These are phyloP conservation scores for Acomys russatus DNA, from an alignment of 2,797 vertebrate species.

Conservation along the genomic window DNA sequence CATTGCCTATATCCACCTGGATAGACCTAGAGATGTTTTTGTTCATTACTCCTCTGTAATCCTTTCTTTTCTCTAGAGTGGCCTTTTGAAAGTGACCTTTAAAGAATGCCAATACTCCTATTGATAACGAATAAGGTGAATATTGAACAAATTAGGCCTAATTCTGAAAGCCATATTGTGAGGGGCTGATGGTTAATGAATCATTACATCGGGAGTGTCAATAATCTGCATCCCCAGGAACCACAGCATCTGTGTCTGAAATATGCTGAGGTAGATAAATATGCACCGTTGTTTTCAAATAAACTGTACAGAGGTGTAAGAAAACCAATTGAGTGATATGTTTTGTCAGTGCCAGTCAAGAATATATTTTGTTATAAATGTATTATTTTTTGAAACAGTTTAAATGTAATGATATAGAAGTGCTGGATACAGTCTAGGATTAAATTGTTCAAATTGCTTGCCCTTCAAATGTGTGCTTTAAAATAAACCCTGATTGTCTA, in stretches of 20 bases:
- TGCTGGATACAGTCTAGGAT: neutral
- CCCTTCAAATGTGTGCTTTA: neutral
- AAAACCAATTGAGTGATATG: neutral
- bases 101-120: neutral
- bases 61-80: neutral
- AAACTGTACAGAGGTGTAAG: conserved; percentile 8
- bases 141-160: neutral
- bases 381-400: conserved; percentile 15
- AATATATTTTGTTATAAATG: conserved; percentile 19
- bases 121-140: conserved; percentile 37
- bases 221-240: neutral
- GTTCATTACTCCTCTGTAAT: neutral
- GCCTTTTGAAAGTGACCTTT: neutral
- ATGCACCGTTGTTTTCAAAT: neutral
- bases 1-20: neutral
- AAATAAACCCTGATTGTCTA: neutral
- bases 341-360: neutral
- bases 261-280: conserved; percentile 29
- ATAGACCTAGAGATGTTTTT: conserved; percentile 5
- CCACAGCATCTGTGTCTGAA: neutral
- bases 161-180: neutral
- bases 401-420: conserved; percentile 25
- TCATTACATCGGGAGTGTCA: neutral
- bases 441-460: neutral
- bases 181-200: neutral